Evolutionary conservation across 1,140 invertebrate genomes (phyloP), one percentile per base, ranked within the genome.

Genomic region (Drosophila nigromelanica): DNA sequence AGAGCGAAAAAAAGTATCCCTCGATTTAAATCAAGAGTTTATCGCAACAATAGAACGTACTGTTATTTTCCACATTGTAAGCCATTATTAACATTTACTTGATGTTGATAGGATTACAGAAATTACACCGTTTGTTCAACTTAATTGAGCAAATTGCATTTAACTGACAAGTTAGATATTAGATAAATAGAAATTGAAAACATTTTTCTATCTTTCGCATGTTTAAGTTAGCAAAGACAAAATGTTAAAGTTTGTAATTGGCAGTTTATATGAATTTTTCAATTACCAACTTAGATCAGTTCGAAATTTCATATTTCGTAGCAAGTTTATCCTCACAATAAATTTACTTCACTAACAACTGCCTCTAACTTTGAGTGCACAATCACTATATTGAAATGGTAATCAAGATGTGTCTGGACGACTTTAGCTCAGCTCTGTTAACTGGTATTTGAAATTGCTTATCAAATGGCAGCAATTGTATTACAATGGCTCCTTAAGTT

Each of bases 71-170:
- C 40, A 50, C 42, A 35, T 47, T 58, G 33, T 59, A 21, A 50
- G 64, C 56, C 27, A 42, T 45, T 66, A 48, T 56, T 30, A 48
- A 48, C 43, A 48, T 66, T 30, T 10, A 66, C 43, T 58, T 48
- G 15, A 43, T 43, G 12, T 42, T 12, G 30, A 15, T 18, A n/a
- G 30, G 27, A 27, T 27, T 27, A 27, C 42, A 59, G 33, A 10
- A 12, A 39, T 39, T 12, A 12, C 37, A 10, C 37, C 11, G 10
- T 11, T 8, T 0, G 24, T 27, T 27, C 3, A 5, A 27, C 3
- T 37, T 37, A 37, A 37, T 11, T 12, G 35, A 8, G 24, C 24
- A 27, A 27, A 27, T 27, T 5, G 5, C n/a, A n/a, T n/a, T n/a
- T n/a, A n/a, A n/a, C n/a, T 27, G 24, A 4, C 27, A 27, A 27